Evolutionary conservation across 2,888 invertebrate species (phyloP).

Genomic region (Callosobruchus maculatus): DNA sequence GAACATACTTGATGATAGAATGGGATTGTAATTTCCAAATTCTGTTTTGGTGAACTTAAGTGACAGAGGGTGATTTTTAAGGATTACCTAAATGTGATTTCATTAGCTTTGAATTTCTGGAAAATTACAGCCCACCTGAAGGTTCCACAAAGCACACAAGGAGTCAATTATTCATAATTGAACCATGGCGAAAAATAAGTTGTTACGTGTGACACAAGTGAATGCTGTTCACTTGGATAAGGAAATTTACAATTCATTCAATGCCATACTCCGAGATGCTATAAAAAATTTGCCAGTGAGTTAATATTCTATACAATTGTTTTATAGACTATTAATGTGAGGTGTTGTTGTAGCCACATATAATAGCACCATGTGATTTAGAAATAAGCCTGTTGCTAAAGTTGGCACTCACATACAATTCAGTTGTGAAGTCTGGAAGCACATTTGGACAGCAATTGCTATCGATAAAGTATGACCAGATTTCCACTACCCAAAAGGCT

Average conservation of each 20-base stretch:
- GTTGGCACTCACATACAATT: slow-evolving; percentile 67
- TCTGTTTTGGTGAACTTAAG: no score
- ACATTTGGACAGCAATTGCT: slow-evolving; percentile 85
- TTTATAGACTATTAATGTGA: slow-evolving; percentile 3
- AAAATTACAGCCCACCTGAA: no score
- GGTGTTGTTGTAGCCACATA: slow-evolving; percentile 55
- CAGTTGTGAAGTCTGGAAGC: slow-evolving; percentile 61
- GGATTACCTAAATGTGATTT: no score
- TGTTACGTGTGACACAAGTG: slow-evolving; percentile 51
- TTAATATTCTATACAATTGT: slow-evolving; percentile 25
- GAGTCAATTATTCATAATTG: no score
- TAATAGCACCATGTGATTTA: slow-evolving; percentile 60
- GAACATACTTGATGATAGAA: no score
- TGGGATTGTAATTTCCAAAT: no score
- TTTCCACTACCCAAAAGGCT: slow-evolving; percentile 57
- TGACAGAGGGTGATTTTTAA: no score
- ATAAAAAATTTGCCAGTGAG: slow-evolving; percentile 64
- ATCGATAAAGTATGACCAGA: slow-evolving; percentile 67
- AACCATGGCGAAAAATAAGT: slow-evolving; percentile 25
- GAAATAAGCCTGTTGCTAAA: slow-evolving; percentile 69
- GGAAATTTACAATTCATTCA: slow-evolving; percentile 71
- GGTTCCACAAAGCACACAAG: no score
- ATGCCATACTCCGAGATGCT: slow-evolving; percentile 61
- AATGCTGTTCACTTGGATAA: slow-evolving; percentile 78
- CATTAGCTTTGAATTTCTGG: no score